These are phyloP conservation scores for Pharmacophagus antenor DNA, from an alignment of 2,888 invertebrate species.

Conservation along the genomic window DNA sequence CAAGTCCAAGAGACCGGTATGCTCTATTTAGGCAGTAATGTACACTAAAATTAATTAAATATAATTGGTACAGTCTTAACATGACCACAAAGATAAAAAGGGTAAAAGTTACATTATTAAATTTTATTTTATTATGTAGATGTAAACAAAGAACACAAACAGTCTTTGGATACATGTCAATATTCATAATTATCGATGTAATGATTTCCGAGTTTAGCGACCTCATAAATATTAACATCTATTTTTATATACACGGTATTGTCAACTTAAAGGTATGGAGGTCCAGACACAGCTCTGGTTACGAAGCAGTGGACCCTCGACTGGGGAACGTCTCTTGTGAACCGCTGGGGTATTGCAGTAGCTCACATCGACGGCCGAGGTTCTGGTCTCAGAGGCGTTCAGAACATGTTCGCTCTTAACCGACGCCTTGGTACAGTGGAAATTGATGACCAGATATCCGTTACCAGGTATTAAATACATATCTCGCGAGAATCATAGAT, in stretches of 20 bases:
- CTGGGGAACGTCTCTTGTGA: conserved; percentile 93
- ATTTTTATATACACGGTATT: background rate
- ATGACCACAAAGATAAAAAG: too few relatives aligned
- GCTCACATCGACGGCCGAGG: conserved; percentile 95
- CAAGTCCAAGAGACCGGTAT: too few relatives aligned
- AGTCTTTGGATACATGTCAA: too few relatives aligned
- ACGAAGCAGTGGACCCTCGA: conserved; percentile 90
- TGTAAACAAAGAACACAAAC: too few relatives aligned
- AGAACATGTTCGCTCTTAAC: conserved; percentile 90
- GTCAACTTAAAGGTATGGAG: conserved; percentile 88
- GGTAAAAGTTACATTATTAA: too few relatives aligned
- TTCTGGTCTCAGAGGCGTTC: conserved; percentile 91
- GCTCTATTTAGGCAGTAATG: too few relatives aligned
- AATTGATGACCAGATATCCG: conserved; percentile 93
- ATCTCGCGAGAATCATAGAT: too few relatives aligned
- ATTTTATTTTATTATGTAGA: too few relatives aligned
- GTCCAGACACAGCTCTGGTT: conserved; percentile 93
- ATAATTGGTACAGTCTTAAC: too few relatives aligned
- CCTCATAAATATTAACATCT: background rate
- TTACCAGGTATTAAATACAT: conserved; percentile 82
- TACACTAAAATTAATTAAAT: too few relatives aligned
- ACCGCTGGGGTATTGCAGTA: conserved; percentile 91
- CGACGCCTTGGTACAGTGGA: conserved; percentile 93
- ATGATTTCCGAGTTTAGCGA: too few relatives aligned
- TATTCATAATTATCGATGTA: too few relatives aligned